Evolutionary conservation across 2,888 invertebrate species (phyloP).

Genomic region (Elmis aenea): DNA sequence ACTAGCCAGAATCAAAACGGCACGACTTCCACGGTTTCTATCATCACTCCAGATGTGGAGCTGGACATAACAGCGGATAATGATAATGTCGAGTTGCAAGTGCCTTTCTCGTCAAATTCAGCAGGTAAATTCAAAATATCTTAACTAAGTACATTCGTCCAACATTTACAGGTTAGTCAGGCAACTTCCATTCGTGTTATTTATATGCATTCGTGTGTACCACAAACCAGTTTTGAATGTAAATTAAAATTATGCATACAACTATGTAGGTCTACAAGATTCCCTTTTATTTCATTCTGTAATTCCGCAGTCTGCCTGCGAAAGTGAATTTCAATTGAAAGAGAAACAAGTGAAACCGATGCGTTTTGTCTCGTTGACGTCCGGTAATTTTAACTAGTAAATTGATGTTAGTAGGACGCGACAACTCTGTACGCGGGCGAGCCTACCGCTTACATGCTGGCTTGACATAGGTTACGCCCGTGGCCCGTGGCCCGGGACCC

Average conservation of each 20-base stretch:
- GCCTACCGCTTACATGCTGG: slow-evolving; percentile 22
- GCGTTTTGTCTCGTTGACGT: slow-evolving; percentile 17
- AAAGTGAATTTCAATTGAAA: slow-evolving; percentile 24
- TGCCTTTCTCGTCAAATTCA: slow-evolving; percentile 56
- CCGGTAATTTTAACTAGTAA: slow-evolving; percentile 15
- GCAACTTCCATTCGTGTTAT: slow-evolving; percentile 6
- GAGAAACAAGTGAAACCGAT: slow-evolving; percentile 18
- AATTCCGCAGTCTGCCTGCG: slow-evolving; percentile 10
- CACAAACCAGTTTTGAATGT: slow-evolving; percentile 25
- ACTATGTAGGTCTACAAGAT: slow-evolving; percentile 10
- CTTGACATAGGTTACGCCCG: slow-evolving; percentile 44
- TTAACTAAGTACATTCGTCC: slow-evolving; percentile 15
- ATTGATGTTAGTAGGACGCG: slow-evolving; percentile 29
- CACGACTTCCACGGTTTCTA: slow-evolving; percentile 40
- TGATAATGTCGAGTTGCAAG: slow-evolving; percentile 58
- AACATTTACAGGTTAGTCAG: slow-evolving; percentile 34
- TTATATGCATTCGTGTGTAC: slow-evolving; percentile 16
- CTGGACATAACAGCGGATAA: slow-evolving; percentile 51
- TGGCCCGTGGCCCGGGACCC: slow-evolving; percentile 29
- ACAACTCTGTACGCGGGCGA: slow-evolving; percentile 23
- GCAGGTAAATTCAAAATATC: slow-evolving; percentile 50
- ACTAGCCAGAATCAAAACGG: slow-evolving; percentile 49
- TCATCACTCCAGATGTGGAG: slow-evolving; percentile 48
- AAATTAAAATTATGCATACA: slow-evolving; percentile 15
- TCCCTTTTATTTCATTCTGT: slow-evolving; percentile 12